A percentile compares a stretch with the other conserved stretches of the same genome.
phyloP scores from a whole-genome alignment of 2,888 invertebrate genomes.

The Sylvicola cinctus region DNA sequence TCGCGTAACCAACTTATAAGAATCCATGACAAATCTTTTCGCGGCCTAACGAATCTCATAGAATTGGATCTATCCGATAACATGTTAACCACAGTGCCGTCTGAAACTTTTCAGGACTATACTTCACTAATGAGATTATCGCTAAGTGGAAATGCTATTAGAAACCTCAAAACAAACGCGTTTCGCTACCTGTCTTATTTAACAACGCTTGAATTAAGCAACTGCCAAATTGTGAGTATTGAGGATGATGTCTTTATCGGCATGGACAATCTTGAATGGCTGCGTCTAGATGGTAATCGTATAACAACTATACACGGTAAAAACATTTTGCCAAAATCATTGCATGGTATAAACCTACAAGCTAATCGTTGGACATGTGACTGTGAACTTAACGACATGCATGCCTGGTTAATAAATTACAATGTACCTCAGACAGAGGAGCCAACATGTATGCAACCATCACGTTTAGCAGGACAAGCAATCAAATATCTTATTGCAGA shows the following conservation, averaged over 20 bases:
- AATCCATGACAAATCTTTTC: slow-evolving; percentile 62
- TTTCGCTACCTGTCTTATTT: slow-evolving; percentile 56
- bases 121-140: slow-evolving; percentile 65
- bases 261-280: slow-evolving; percentile 61
- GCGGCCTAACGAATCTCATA: slow-evolving; percentile 66
- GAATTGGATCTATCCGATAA: slow-evolving; percentile 76
- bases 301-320: slow-evolving; percentile 49
- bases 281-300: slow-evolving; percentile 64
- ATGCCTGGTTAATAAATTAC: slow-evolving; percentile 55
- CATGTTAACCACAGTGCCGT: slow-evolving; percentile 53
- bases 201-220: slow-evolving; percentile 59
- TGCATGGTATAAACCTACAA: slow-evolving; percentile 63
- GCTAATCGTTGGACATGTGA: slow-evolving; percentile 82
- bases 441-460: slow-evolving; percentile 53
- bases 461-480: slow-evolving; percentile 39
- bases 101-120: slow-evolving; percentile 55
- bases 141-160: slow-evolving; percentile 65
- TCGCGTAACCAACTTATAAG: slow-evolving; percentile 56
- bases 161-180: slow-evolving; percentile 43
- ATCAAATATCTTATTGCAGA: slow-evolving; percentile 44
- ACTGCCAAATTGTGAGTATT: slow-evolving; percentile 56
- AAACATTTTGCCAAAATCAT: slow-evolving; percentile 49
- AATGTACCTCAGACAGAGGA: slow-evolving; percentile 62
- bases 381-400: slow-evolving; percentile 56
- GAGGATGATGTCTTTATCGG: slow-evolving; percentile 66